Percentiles rank a stretch among this genome's conserved stretches.
These are phyloP conservation scores for Poecilia picta DNA, from an alignment of 2,797 vertebrate genomes.

Conservation along the genomic window DNA sequence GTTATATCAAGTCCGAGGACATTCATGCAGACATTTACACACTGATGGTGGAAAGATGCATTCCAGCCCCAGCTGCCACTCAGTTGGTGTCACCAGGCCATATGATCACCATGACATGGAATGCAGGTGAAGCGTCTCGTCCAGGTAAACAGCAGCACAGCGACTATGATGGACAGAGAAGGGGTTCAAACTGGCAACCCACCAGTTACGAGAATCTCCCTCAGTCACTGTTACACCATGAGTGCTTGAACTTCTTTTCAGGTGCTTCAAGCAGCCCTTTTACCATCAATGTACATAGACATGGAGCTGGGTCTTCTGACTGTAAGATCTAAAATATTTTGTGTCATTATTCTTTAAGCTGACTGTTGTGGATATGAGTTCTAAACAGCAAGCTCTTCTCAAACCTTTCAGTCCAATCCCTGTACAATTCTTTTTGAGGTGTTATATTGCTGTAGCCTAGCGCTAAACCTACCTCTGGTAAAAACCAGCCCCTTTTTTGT, in stretches of 20 bases:
- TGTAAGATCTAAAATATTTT: not conserved
- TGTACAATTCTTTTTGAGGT: not conserved
- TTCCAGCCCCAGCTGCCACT: not conserved
- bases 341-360: not conserved
- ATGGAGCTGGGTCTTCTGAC: not conserved
- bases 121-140: not conserved
- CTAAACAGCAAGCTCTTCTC: not conserved
- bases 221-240: not conserved
- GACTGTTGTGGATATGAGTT: not conserved
- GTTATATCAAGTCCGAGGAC: too few relatives aligned
- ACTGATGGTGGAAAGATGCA: too few relatives aligned
- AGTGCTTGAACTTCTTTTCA: not conserved
- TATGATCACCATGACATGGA: not conserved
- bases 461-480: too few relatives aligned
- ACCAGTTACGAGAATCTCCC: too few relatives aligned
- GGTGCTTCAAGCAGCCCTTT: not conserved
- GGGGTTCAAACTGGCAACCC: not conserved
- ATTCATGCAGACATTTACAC: too few relatives aligned
- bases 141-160: not conserved
- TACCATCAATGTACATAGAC: not conserved
- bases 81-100: not conserved
- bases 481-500: too few relatives aligned
- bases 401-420: not conserved
- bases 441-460: not conserved
- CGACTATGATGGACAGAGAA: not conserved